Conservation (phyloP, 2,113 vertebrate genomes). For the Tyrannus savana region DNA sequence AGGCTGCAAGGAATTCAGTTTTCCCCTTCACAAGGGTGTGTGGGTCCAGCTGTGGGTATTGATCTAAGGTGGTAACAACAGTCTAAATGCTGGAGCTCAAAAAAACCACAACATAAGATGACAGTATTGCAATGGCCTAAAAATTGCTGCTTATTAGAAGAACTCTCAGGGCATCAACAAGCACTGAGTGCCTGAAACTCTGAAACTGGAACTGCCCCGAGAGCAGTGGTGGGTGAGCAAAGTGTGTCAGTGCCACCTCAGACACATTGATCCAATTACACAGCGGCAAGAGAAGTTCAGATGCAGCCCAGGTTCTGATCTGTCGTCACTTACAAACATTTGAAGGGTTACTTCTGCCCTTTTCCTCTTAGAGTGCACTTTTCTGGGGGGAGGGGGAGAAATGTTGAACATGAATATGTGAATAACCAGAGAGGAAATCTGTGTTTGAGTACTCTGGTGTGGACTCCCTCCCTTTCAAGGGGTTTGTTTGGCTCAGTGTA, state of each 20-base stretch:
- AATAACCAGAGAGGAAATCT: not conserved
- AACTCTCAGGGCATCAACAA: not conserved
- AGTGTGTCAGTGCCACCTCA: not conserved
- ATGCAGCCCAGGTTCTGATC: not conserved
- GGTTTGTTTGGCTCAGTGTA: not conserved
- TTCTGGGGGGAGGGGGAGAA: not conserved
- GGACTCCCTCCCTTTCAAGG: not conserved
- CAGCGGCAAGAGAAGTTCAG: not conserved
- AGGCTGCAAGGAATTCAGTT: not conserved
- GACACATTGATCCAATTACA: not conserved
- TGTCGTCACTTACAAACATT: not conserved
- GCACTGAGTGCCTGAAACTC: not conserved
- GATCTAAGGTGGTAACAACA: not conserved
- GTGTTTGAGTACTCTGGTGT: not conserved
- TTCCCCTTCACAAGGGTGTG: not conserved
- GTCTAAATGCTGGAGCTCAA: not conserved
- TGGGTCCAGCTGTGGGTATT: not conserved
- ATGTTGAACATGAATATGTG: not conserved
- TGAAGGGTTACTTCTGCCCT: not conserved
- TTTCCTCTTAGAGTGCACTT: not conserved
- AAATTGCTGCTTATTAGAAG: not conserved
- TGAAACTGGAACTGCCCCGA: not conserved
- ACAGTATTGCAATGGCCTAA: not conserved
- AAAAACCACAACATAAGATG: not conserved
- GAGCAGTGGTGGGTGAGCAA: not conserved